Evolutionary conservation across 2,888 invertebrate genomes (phyloP), one percentile per base, ranked within the genome.

Genomic region (Ophioninae sp.): DNA sequence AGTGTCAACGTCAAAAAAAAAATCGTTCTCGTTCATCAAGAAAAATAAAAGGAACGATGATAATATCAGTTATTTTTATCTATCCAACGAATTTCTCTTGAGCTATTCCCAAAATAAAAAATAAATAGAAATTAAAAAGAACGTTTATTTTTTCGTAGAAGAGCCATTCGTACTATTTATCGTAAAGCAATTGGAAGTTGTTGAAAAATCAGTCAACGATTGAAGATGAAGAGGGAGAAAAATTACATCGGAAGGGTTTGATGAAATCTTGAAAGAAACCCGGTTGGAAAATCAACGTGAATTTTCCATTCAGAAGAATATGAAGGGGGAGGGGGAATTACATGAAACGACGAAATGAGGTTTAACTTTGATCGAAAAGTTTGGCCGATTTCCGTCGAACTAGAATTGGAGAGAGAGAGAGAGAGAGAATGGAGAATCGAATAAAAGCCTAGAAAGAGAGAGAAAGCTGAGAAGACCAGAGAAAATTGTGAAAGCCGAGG

Each of bases 291-390:
- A 58, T 41, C 30, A 78, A 71, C n/a, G 67, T n/a, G 75, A 72
- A 71, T 76, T 65, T 67, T 79, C 61, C 51, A 59, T 13, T 44
- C 44, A 44, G 44, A 44, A 44, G 44, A 17, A n/a, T n/a, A 44
- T 10, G 1, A 10, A 13, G 44, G 44, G 0, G 56, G 23, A 37
- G 41, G 51, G 17, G 44, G 37, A 6, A 20, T 13, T 63, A 51
- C 69, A 71, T 68, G 58, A 44, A 71, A 68, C 72, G 61, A 23
- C 41, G 22, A 22, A 75, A 75, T 65, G 71, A 75, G 56, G 76
- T 80, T 76, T 73, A 69, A 74, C 69, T 71, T 58, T 58, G 80
- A 83, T 80, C 80, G 67, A 56, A 81, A 78, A 81, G 83, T 83
- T 83, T 73, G 59, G 41, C 41, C 59, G 58, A 56, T 56, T 82